Base-by-base conservation (phyloP, 2,888 invertebrate species). In the Dasypogon diadema region DNA sequence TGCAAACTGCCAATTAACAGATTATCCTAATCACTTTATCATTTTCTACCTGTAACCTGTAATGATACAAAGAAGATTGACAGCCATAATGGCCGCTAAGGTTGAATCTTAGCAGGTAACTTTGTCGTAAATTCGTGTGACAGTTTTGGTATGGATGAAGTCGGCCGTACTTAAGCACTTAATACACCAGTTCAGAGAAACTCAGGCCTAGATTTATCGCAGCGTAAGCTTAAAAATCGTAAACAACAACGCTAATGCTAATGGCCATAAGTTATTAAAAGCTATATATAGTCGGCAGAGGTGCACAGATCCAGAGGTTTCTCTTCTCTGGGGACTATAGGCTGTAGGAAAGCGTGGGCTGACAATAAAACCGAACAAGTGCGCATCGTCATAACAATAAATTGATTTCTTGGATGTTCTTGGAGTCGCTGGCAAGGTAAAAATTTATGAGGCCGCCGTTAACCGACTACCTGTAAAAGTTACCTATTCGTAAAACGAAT, bases 351-450 rank as follows among this genome's bases (percentile, higher is more conserved):
- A 63, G 76, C 70, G 76, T 76, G 65, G 76, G 76, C 68, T 76
- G 76, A 74, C 76, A 76, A 76, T 76, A 76, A 76, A 76, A 54
- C 65, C 74, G 70, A 76, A 76, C 76, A 76, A 76, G 76, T 76
- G 76, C 76, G 68, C 74, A 70, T 74, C 65, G 68, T 76, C 73
- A 73, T 73, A 74, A 74, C 76, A 46, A 74, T 74, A 74, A 76
- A 76, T 76, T 76, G 76, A 76, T 76, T 74, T 76, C 74, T 58
- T 34, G 58, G 55, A n/a, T 74, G 58, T 37, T 30, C n/a, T n/a
- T n/a, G 34, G 46, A 24, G 73, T 24, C 37, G 46, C n/a, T n/a
- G n/a, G 60, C 63, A 58, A 63, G 58, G 74, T 74, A 34, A n/a
- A 60, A 74, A 74, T 74, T 74, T 74, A 74, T 60, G 58, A 46